Conservation (phyloP, 2,113 vertebrate species). For the Tor tambroides region DNA sequence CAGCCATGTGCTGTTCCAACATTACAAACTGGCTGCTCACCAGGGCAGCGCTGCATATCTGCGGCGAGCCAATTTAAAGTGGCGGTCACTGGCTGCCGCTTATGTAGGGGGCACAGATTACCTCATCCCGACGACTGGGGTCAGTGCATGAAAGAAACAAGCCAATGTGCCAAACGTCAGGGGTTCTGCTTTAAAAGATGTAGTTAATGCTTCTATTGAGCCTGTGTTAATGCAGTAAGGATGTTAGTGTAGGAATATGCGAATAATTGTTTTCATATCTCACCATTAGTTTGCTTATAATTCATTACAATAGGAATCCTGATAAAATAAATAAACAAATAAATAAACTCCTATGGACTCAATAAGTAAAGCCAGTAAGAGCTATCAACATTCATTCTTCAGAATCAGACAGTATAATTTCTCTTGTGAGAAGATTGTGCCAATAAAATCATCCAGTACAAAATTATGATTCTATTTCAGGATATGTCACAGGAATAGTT, state of each 20-base stretch:
- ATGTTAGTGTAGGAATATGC: not conserved
- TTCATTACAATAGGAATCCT: not conserved
- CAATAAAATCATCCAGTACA: not conserved
- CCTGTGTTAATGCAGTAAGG: not conserved
- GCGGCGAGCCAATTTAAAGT: constrained; percentile 57
- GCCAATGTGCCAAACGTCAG: not conserved
- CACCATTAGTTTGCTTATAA: not conserved
- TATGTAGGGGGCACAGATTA: constrained; percentile 50
- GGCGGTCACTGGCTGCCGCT: constrained; percentile 48
- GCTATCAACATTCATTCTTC: not conserved
- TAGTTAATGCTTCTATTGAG: not conserved
- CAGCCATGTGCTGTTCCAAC: not conserved
- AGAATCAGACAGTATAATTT: not conserved
- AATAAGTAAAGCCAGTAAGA: constrained; percentile 5
- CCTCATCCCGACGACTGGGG: constrained; percentile 45
- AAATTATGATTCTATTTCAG: not conserved
- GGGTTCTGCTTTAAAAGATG: not conserved
- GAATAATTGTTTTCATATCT: not conserved
- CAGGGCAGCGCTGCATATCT: constrained; percentile 41
- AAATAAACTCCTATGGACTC: not conserved
- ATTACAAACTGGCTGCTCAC: constrained; percentile 2
- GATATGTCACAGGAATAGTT: too few species aligned
- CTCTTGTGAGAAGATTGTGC: not conserved
- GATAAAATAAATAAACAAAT: not conserved
- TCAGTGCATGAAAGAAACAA: constrained; percentile 40